A percentile compares a stretch with the other conserved stretches of the same genome.
Conservation (phyloP, 2,888 invertebrate genomes). For the Ochropleura plecta region DNA sequence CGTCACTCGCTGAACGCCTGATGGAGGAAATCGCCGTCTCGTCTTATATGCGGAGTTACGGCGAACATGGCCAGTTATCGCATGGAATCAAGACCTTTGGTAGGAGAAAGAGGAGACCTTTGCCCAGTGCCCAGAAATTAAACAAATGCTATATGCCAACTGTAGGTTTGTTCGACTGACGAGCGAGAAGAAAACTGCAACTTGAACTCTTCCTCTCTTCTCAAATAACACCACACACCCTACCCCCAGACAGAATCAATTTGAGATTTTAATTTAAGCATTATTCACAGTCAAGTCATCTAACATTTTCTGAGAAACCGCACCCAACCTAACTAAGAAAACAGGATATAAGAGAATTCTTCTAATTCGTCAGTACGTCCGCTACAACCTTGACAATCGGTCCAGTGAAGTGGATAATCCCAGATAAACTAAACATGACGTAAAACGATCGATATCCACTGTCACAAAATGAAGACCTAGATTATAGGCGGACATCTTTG, state of each 20-base stretch:
- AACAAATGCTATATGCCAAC: no score
- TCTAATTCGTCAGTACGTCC: background rate
- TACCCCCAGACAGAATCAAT: background rate
- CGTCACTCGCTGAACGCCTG: no score
- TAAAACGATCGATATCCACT: slow-evolving; percentile 16
- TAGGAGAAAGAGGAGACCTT: no score
- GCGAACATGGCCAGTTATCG: no score
- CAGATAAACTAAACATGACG: slow-evolving; percentile 12
- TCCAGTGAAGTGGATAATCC: slow-evolving; percentile 27
- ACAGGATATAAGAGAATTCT: background rate
- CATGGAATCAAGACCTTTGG: no score
- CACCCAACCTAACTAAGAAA: background rate
- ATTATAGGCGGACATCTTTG: background rate
- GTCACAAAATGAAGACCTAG: background rate
- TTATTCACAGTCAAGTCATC: background rate
- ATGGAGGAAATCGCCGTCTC: no score
- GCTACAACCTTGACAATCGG: background rate
- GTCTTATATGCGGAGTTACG: no score
- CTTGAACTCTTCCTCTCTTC: background rate
- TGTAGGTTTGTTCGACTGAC: no score
- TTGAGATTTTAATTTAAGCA: background rate
- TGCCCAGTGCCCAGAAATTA: no score
- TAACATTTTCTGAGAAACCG: background rate
- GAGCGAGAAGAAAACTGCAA: background rate
- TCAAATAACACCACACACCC: background rate